Evolutionary conservation across 2,888 invertebrate genomes (phyloP), one percentile per base, ranked within the genome.

Genomic region (Cyrtodaria siliqua): DNA sequence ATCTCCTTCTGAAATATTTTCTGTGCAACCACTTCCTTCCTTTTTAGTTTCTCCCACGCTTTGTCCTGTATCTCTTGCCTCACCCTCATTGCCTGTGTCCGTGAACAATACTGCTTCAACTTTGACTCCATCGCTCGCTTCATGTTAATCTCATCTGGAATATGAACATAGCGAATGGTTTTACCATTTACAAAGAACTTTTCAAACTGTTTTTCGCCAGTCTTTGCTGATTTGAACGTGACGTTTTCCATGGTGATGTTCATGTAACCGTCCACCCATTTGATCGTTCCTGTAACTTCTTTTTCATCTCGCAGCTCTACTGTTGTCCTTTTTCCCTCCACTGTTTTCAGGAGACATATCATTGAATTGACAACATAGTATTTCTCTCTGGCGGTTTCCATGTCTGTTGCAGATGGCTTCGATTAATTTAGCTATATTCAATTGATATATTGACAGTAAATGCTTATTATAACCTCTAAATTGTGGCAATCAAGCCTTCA

Each of bases 131-230:
- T 88, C 0, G 86, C 79, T 27, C 77, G 68, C 50, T 80, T 76
- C 57, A 91, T 89, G 59, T 91, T 79, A 4, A 91, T 76, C 59
- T 90, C 82, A 64, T 91, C 90, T 20, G 91, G 91, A 26, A 91
- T 87, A 50, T 90, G 89, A 1, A 91, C 91, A 84, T 85, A 91
- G 27, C 91, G 75, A 14, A 91, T 86, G 26, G 87, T 85, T 40
- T 67, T 74, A 24, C 91, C 91, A 64, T 85, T 84, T 14, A 91
- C 85, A 76, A 79, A 90, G 56, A 90, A 90, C 14, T 67, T 66
- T 2, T 76, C 81, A 70, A 83, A 86, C 49, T 69, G 68, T n/a
- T n/a, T n/a, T 38, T 42, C 27, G 23, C 42, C 52, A 12, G 84
- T 84, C 23, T 20, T 67, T 1, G 29, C 18, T 0, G 76, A 71